A percentile compares a stretch with the other conserved stretches of the same genome.
phyloP scores from a whole-genome alignment of 1,140 invertebrate genomes.

The Condylostylus longicornis region DNA sequence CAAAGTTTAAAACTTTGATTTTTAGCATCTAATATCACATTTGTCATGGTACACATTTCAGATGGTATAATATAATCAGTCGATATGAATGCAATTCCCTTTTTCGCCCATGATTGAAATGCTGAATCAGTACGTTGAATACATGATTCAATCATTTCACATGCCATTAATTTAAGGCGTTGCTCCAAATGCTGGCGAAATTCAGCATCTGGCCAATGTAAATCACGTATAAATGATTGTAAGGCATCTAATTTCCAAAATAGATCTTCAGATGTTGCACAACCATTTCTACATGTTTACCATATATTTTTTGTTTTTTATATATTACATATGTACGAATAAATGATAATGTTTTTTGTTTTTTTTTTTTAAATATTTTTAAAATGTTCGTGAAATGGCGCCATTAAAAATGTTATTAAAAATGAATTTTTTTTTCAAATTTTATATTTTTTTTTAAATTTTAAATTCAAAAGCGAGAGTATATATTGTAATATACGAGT shows the following conservation, averaged over 20 bases:
- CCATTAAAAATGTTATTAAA: too few species aligned
- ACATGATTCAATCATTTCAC: slow-evolving; percentile 98
- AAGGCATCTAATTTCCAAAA: slow-evolving; percentile 98
- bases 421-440: too few species aligned
- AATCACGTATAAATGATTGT: slow-evolving; percentile 92
- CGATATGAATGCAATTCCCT: slow-evolving; percentile 86
- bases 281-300: slow-evolving; percentile 62
- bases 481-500: too few species aligned
- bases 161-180: slow-evolving; percentile 93
- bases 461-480: too few species aligned
- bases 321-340: neutral
- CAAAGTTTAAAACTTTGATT: slow-evolving; percentile 93
- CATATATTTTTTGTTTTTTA: neutral
- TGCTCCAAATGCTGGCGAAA: slow-evolving; percentile 95
- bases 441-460: too few species aligned
- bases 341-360: too few species aligned
- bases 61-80: slow-evolving; percentile 95
- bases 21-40: slow-evolving; percentile 88
- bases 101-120: slow-evolving; percentile 87
- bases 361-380: too few species aligned
- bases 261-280: slow-evolving; percentile 94
- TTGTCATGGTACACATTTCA: slow-evolving; percentile 99
- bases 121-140: slow-evolving; percentile 73
- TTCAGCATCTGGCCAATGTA: slow-evolving; percentile 98
- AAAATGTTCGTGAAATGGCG: too few species aligned